phyloP scores from a whole-genome alignment of 2,113 vertebrate species.

The Notiomystis cincta region DNA sequence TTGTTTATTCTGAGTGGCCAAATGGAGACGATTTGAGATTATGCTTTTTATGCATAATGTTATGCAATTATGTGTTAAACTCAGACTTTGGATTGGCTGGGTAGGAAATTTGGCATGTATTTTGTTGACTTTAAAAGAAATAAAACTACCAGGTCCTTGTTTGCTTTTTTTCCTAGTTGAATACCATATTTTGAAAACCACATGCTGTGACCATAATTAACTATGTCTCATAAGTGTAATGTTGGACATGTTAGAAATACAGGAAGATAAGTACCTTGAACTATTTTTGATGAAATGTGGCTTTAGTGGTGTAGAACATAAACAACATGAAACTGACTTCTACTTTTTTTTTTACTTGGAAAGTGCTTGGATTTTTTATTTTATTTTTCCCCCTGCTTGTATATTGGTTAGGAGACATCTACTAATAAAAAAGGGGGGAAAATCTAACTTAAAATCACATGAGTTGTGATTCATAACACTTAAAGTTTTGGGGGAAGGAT shows the following conservation, averaged over 20 bases:
- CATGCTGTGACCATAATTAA: conserved; percentile 27
- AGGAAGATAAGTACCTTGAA: background rate
- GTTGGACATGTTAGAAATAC: conserved; percentile 27
- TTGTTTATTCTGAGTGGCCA: conserved; percentile 9
- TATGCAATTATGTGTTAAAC: conserved; percentile 9
- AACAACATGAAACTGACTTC: background rate
- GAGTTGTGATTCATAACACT: background rate
- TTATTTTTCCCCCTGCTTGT: background rate
- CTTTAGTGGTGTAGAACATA: background rate
- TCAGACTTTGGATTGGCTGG: background rate
- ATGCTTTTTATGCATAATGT: background rate
- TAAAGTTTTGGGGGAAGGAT: background rate
- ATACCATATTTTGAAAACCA: conserved; percentile 11
- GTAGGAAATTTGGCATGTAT: background rate
- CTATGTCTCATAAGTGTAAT: background rate
- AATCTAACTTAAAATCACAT: background rate
- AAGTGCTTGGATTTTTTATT: background rate
- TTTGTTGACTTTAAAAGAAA: conserved; percentile 32
- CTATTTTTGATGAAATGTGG: conserved; percentile 27
- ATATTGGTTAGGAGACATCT: background rate
- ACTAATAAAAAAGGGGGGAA: background rate
- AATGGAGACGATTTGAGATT: background rate
- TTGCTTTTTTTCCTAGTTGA: conserved; percentile 8
- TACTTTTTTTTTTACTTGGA: background rate
- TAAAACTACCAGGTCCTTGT: conserved; percentile 26